These are phyloP conservation scores for Ovis canadensis DNA, from an alignment of 2,113 vertebrate species.

Conservation along the genomic window DNA sequence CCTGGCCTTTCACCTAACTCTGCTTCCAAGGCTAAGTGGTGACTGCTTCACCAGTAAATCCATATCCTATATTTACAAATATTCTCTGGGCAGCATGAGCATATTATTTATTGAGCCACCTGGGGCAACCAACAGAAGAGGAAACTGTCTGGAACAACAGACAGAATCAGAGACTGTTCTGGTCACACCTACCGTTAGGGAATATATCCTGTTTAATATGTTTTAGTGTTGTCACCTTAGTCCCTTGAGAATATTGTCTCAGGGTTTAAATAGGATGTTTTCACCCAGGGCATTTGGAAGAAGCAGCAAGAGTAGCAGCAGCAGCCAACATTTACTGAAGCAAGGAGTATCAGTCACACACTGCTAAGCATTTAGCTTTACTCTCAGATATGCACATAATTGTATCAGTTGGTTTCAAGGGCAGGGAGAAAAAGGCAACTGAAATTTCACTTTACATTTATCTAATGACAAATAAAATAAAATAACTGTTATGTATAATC, in stretches of 20 bases:
- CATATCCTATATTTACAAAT: background rate
- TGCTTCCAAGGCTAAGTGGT: background rate
- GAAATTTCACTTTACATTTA: slow-evolving; percentile 6
- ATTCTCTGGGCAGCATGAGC: background rate
- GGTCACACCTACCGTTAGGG: background rate
- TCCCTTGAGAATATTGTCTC: background rate
- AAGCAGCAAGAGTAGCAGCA: background rate
- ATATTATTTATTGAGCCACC: background rate
- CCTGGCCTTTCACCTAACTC: background rate
- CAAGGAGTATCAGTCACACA: background rate
- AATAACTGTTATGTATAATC: background rate
- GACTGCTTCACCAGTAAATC: background rate
- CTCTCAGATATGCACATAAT: background rate
- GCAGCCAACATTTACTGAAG: background rate
- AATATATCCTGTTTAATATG: background rate
- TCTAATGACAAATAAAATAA: slow-evolving; percentile 44
- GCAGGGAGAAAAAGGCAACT: background rate
- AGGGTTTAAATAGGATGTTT: background rate
- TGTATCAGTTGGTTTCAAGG: background rate
- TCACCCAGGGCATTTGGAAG: background rate
- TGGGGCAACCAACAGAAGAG: background rate
- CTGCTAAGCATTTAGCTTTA: background rate
- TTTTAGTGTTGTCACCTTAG: background rate
- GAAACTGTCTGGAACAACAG: background rate
- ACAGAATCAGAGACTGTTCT: background rate